Conservation (phyloP, 2,888 invertebrate genomes). For the Ellobium chinense region DNA sequence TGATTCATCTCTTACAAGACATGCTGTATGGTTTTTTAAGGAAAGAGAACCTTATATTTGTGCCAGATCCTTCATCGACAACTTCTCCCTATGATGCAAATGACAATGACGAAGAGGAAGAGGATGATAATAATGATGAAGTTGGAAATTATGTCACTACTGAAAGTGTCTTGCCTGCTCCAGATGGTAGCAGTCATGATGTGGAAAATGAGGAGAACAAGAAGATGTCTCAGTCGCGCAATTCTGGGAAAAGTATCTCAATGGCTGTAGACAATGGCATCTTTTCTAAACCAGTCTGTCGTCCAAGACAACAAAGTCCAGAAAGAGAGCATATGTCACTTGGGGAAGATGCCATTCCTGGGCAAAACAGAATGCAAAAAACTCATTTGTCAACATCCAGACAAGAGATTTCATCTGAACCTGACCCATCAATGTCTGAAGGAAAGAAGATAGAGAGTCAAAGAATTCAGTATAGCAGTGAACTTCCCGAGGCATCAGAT, state of each 20-base stretch:
- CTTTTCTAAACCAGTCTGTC: constrained; percentile 20
- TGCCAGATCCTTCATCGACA: constrained; percentile 27
- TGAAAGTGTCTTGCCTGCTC: neutral
- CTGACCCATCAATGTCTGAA: too few relatives aligned
- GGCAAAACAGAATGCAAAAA: too few relatives aligned
- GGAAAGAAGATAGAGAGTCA: too few relatives aligned
- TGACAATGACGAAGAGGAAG: neutral
- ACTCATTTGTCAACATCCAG: too few relatives aligned
- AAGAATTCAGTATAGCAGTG: too few relatives aligned
- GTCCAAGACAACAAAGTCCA: neutral
- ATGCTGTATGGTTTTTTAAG: constrained; percentile 66
- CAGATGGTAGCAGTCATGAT: neutral
- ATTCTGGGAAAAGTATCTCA: neutral
- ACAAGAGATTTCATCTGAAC: too few relatives aligned
- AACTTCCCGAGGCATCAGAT: neutral
- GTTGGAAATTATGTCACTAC: neutral
- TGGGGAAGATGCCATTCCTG: too few relatives aligned
- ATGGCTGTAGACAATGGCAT: constrained; percentile 11
- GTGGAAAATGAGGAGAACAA: neutral
- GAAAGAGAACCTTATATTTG: constrained; percentile 57
- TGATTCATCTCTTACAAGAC: constrained; percentile 79
- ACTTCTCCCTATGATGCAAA: constrained; percentile 17
- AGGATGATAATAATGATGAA: neutral
- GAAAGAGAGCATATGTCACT: neutral
- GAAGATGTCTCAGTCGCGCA: neutral